These are phyloP conservation scores for Schizopygopsis malacanthus DNA, from an alignment of 2,797 vertebrate genomes.

Conservation along the genomic window DNA sequence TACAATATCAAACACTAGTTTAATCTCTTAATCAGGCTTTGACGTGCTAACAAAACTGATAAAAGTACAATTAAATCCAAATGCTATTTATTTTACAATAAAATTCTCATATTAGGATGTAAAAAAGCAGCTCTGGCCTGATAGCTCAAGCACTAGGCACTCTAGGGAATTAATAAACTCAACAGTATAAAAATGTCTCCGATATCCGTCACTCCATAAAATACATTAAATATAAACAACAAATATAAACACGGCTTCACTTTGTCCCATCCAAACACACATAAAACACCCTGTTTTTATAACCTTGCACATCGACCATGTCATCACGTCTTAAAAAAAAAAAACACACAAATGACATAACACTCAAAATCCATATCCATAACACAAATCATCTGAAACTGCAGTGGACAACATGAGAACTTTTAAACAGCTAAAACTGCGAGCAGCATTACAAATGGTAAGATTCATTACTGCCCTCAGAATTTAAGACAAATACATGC, in stretches of 20 bases:
- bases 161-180: conserved; percentile 52
- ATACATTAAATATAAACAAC: conserved; percentile 38
- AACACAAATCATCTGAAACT: conserved; percentile 31
- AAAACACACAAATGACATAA: conserved; percentile 3
- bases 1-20: conserved; percentile 14
- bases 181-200: conserved; percentile 26
- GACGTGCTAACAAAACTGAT: not conserved
- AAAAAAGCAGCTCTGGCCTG: conserved; percentile 44
- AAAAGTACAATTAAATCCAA: not conserved
- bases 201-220: not conserved
- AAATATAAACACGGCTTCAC: conserved; percentile 51
- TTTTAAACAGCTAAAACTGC: conserved; percentile 33
- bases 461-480: conserved; percentile 23
- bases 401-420: conserved; percentile 32
- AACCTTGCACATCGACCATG: not conserved
- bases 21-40: conserved; percentile 19
- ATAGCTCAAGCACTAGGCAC: conserved; percentile 58
- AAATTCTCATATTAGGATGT: conserved; percentile 10
- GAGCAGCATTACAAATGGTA: conserved; percentile 45
- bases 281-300: conserved; percentile 35
- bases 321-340: not conserved
- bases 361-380: conserved; percentile 8
- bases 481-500: conserved; percentile 34
- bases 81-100: not conserved
- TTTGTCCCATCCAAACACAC: conserved; percentile 31